Evolutionary conservation across 2,113 vertebrate species (phyloP).

Genomic region (Benitochromis conjunctus): DNA sequence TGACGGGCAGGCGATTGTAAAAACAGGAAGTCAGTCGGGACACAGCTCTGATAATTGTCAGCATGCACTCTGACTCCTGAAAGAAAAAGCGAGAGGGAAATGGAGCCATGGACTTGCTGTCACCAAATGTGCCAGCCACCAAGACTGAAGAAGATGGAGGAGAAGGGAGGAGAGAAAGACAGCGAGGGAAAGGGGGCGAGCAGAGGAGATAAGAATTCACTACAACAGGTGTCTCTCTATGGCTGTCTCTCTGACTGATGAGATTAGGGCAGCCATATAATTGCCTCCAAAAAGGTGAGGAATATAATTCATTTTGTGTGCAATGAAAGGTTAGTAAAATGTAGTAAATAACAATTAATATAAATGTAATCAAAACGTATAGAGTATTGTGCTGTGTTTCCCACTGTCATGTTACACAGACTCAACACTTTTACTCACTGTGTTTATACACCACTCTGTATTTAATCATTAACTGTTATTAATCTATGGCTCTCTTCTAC

Average conservation of each 20-base stretch:
- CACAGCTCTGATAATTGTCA: constrained; percentile 25
- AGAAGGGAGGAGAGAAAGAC: constrained; percentile 35
- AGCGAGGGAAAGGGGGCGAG: constrained; percentile 20
- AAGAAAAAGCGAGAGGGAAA: constrained; percentile 12
- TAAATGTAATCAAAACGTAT: no score
- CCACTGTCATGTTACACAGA: no score
- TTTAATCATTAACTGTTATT: background rate
- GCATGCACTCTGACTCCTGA: constrained; percentile 4
- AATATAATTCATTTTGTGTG: constrained; percentile 28
- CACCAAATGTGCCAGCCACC: constrained; percentile 61
- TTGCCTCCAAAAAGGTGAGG: constrained; percentile 57
- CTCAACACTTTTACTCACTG: no score
- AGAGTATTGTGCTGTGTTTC: background rate
- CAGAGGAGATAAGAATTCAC: constrained; percentile 62
- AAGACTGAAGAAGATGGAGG: constrained; percentile 73
- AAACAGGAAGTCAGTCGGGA: constrained; percentile 11
- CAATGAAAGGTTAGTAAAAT: background rate
- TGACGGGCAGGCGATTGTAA: constrained; percentile 9
- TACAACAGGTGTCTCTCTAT: constrained; percentile 57
- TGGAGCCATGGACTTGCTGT: constrained; percentile 60
- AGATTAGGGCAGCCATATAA: constrained; percentile 59
- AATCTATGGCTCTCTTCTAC: background rate
- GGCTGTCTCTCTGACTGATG: constrained; percentile 68
- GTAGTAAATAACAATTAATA: background rate
- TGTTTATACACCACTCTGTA: no score